Conservation (phyloP, 2,888 invertebrate genomes). For the Hirtodrosophila cameraria region DNA sequence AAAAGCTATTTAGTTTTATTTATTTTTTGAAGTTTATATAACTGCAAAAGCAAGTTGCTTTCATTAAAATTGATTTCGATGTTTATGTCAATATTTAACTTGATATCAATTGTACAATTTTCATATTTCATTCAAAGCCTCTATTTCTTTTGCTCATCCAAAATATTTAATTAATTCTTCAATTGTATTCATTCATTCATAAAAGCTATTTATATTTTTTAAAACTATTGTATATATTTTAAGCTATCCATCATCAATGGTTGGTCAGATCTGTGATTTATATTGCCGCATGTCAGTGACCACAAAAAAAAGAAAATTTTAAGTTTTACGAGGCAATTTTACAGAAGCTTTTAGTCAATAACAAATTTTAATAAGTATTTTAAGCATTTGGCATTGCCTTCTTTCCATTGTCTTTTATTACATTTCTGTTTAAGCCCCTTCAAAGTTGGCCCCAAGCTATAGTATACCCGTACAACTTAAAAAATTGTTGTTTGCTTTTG, state of each 20-base stretch:
- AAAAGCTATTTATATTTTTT: too few relatives aligned
- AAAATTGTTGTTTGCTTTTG: slow-evolving; percentile 4
- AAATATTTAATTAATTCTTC: too few relatives aligned
- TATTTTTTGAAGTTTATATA: too few relatives aligned
- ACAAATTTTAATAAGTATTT: slow-evolving; percentile 11
- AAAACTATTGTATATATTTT: too few relatives aligned
- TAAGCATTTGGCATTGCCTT: slow-evolving; percentile 29
- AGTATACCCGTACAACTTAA: slow-evolving; percentile 6
- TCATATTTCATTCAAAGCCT: too few relatives aligned
- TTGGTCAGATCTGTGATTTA: too few relatives aligned
- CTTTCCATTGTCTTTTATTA: slow-evolving; percentile 27
- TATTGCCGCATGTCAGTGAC: too few relatives aligned
- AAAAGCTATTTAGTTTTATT: not conserved
- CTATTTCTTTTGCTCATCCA: too few relatives aligned
- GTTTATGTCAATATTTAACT: slow-evolving; percentile 15
- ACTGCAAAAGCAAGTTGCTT: too few relatives aligned
- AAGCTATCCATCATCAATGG: too few relatives aligned
- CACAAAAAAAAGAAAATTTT: too few relatives aligned
- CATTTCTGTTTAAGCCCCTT: not conserved
- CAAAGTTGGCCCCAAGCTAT: not conserved
- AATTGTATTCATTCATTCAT: too few relatives aligned
- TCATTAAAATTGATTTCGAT: not conserved
- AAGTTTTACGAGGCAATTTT: slow-evolving; percentile 24
- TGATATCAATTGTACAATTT: not conserved
- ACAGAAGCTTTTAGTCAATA: slow-evolving; percentile 11